phyloP scores from a whole-genome alignment of 2,797 vertebrate species.

The Chloroceryle amazona region DNA sequence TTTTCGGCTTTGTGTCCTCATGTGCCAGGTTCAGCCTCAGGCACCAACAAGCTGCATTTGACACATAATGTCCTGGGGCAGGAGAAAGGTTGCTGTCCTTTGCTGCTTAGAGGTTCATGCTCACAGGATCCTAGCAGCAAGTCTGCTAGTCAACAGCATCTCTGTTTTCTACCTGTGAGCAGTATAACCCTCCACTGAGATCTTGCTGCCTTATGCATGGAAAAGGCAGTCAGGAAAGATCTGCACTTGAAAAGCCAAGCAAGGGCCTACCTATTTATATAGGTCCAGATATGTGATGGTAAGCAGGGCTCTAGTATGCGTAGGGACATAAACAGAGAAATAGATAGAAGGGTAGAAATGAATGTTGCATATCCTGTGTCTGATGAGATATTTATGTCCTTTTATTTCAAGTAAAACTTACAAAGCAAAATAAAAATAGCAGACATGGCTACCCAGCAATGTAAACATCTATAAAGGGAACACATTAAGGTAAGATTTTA shows the following conservation, averaged over 20 bases:
- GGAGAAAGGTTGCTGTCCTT: not conserved
- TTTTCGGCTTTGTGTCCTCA: not conserved
- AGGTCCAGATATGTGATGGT: too few species aligned
- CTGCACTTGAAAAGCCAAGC: not conserved
- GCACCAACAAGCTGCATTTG: not conserved
- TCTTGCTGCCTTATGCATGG: not conserved
- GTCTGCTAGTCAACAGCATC: not conserved
- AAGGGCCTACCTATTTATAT: not conserved
- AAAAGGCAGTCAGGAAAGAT: not conserved
- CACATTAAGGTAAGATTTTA: not conserved
- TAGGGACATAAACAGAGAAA: not conserved
- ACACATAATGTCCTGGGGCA: accelerated
- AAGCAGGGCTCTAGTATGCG: not conserved
- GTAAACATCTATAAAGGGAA: not conserved
- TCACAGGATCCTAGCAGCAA: not conserved
- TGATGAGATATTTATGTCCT: not conserved
- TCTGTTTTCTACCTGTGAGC: not conserved
- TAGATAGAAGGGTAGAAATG: not conserved
- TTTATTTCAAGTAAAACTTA: not conserved
- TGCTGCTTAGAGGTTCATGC: not conserved
- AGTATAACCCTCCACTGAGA: not conserved
- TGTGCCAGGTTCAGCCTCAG: too few species aligned
- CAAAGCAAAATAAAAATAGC: not conserved
- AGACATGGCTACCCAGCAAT: not conserved
- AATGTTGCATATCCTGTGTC: not conserved